Conservation (phyloP, 1,140 invertebrate species). For the Drosophila watanabei region DNA sequence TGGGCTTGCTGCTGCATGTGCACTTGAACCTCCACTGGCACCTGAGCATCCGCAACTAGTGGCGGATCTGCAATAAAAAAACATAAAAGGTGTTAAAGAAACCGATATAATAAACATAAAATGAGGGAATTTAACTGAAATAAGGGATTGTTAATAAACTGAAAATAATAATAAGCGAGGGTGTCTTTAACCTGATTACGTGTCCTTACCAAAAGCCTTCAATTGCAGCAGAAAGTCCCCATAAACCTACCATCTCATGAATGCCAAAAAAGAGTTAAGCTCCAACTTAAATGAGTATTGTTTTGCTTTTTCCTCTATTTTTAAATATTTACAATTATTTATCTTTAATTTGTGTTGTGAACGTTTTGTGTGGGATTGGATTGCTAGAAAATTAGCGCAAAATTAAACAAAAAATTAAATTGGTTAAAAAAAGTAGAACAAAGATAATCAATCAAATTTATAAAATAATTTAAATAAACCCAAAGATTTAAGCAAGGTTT, state of each 20-base stretch:
- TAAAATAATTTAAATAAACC: neutral
- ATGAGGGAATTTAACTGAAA: constrained; percentile 2
- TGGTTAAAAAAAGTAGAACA: neutral
- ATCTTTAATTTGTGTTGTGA: neutral
- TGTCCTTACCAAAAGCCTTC: constrained; percentile 24
- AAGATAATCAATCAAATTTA: neutral
- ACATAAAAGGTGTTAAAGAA: neutral
- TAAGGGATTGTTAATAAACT: neutral
- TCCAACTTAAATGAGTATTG: constrained; percentile 13
- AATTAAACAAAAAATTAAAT: neutral
- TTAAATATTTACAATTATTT: constrained; percentile 12
- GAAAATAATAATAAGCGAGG: neutral
- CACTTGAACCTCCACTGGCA: neutral
- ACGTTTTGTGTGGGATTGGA: neutral
- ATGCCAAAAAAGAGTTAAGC: constrained; percentile 8
- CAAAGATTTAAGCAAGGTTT: neutral
- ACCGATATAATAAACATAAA: neutral
- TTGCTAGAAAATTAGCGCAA: constrained; percentile 1
- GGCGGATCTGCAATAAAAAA: constrained; percentile 49
- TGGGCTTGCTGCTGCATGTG: neutral
- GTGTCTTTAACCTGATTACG: neutral
- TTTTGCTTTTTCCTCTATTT: constrained; percentile 5
- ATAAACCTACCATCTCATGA: neutral
- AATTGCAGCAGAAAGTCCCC: constrained; percentile 1
- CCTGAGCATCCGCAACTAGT: neutral